Evolutionary conservation across 2,113 vertebrate genomes (phyloP), one percentile per base, ranked within the genome.

Genomic region (Poeciliopsis turrubarensis): DNA sequence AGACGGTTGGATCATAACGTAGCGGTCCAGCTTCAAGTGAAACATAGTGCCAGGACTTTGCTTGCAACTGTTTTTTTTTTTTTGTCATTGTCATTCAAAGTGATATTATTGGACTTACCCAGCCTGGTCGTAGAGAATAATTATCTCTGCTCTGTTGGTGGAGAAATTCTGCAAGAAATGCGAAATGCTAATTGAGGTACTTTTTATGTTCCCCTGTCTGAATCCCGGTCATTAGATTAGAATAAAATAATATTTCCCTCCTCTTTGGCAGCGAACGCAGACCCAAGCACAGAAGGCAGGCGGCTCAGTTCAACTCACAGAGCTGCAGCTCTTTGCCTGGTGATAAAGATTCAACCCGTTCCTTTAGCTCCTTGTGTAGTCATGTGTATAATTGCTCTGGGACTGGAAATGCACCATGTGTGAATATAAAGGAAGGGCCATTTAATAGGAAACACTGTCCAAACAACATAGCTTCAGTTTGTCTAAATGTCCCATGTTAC

Each of bases 311-410:
- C 92, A 91, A 90, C 77, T 69, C 73, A 39, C 63, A 31, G 70
- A 79, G 80, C 78, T 86, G 87, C 85, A 84, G 86, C 91, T 90
- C 91, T 77, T 88, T 89, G 89, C 87, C 68, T 87, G 82, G 82
- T 86, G 91, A 94, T 92, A 93, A 93, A 95, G 94, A 75, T 87
- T 88, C 86, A 81, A 64, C 74, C 79, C 87, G 64, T 91, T 91
- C 91, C 77, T 84, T 89, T 91, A 88, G 70, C 91, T 94, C 93
- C 93, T 93, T 93, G 81, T 85, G 91, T 94, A 87, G 87, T 93
- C 89, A 92, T 90, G 80, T 94, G 89, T 34, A 64, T 93, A 92
- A 95, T 95, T 94, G 89, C 91, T 87, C 77, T 92, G 89, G 94
- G 92, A 92, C 88, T 79, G 69, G 90, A 91, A 94, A 92, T 87